A percentile compares a stretch with the other conserved stretches of the same genome.
phyloP scores from a whole-genome alignment of 2,797 vertebrate species.

The Sebastes steindachneri region DNA sequence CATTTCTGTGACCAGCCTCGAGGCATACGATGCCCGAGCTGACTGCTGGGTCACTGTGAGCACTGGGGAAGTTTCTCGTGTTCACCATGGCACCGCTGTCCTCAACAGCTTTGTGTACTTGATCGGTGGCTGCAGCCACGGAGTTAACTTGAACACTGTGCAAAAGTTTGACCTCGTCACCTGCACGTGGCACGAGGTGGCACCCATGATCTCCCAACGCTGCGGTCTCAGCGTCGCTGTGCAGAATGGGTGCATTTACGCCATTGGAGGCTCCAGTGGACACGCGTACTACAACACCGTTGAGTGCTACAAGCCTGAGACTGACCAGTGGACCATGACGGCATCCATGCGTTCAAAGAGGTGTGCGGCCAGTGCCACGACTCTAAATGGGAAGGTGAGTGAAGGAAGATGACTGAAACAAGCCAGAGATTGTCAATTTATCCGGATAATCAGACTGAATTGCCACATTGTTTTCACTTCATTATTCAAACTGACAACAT shows the following conservation, averaged over 20 bases:
- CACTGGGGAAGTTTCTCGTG: slow-evolving; percentile 71
- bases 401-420: not conserved
- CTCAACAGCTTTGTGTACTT: slow-evolving; percentile 59
- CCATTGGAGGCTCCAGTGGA: slow-evolving; percentile 87
- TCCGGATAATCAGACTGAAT: not conserved
- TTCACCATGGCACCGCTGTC: slow-evolving; percentile 81
- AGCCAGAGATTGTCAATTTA: not conserved
- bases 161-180: slow-evolving; percentile 79
- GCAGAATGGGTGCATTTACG: slow-evolving; percentile 82
- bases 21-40: slow-evolving; percentile 81
- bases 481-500: not conserved
- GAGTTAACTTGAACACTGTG: slow-evolving; percentile 81
- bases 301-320: slow-evolving; percentile 83
- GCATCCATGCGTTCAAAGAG: slow-evolving; percentile 82
- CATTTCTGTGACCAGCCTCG: slow-evolving; percentile 75
- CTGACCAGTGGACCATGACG: slow-evolving; percentile 84
- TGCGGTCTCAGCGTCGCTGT: slow-evolving; percentile 84
- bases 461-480: not conserved
- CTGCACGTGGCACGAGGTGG: slow-evolving; percentile 83
- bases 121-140: slow-evolving; percentile 77
- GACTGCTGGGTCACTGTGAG: slow-evolving; percentile 83
- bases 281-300: slow-evolving; percentile 77
- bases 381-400: slow-evolving; percentile 78
- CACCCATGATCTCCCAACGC: slow-evolving; percentile 82
- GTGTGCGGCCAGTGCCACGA: slow-evolving; percentile 80